phyloP scores from a whole-genome alignment of 1,140 invertebrate species.

The Atta colombica region DNA sequence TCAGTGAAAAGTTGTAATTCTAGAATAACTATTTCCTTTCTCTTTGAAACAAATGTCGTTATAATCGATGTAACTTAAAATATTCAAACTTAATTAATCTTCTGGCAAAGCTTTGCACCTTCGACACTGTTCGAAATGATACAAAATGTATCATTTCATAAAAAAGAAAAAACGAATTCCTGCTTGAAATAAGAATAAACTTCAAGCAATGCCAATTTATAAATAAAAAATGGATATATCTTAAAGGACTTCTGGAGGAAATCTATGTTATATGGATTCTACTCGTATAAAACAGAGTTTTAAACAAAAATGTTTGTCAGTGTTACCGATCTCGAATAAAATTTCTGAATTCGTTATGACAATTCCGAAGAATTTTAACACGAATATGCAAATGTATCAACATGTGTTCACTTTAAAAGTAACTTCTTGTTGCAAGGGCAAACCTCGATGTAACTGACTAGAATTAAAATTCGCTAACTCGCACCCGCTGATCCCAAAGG shows the following conservation, averaged over 20 bases:
- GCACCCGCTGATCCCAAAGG: conserved; percentile 37
- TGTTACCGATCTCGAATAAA: conserved; percentile 24
- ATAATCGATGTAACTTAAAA: conserved; percentile 47
- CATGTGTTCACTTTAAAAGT: conserved; percentile 38
- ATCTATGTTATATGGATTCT: neutral
- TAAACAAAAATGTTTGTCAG: neutral
- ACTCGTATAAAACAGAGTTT: conserved; percentile 5
- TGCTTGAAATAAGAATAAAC: conserved; percentile 3
- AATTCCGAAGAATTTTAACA: conserved; percentile 20
- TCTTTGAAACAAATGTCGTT: neutral
- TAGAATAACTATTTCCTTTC: neutral
- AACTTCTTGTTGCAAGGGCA: conserved; percentile 48
- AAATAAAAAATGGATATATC: conserved; percentile 13
- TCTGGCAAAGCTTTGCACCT: neutral
- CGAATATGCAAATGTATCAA: conserved; percentile 38
- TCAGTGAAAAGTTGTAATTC: conserved; percentile 18
- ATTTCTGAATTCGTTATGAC: conserved; percentile 12
- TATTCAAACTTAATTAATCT: conserved; percentile 29
- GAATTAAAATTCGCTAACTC: conserved; percentile 60
- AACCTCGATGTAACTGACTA: conserved; percentile 37
- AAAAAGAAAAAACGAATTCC: neutral
- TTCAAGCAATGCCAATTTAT: neutral
- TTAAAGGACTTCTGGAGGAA: neutral
- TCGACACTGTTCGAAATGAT: neutral
- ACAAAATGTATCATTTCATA: neutral